These are phyloP conservation scores for Piaya cayana DNA, from an alignment of 2,113 vertebrate species.

Conservation along the genomic window DNA sequence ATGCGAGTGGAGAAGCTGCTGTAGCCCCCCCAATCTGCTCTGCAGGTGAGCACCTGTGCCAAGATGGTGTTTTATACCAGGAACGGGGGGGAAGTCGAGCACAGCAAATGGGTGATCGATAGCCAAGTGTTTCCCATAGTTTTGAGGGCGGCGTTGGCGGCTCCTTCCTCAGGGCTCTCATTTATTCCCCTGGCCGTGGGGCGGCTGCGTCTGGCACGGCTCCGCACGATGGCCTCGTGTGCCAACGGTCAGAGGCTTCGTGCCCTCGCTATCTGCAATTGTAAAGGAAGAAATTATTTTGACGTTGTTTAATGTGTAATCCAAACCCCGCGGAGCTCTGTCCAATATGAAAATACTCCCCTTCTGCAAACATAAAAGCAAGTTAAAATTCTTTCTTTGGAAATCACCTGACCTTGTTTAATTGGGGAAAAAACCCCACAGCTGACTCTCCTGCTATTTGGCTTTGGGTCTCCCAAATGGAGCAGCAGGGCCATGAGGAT, in stretches of 20 bases:
- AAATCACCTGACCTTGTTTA: neutral
- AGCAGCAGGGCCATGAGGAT: no score
- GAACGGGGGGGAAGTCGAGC: neutral
- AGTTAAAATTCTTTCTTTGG: neutral
- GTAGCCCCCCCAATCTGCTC: neutral
- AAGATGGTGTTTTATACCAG: fast-evolving
- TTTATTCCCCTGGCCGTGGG: neutral
- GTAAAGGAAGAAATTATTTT: neutral
- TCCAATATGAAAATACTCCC: neutral
- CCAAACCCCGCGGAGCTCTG: neutral
- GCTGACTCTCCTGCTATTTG: neutral
- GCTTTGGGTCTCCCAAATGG: neutral
- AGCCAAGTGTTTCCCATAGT: neutral
- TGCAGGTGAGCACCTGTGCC: neutral
- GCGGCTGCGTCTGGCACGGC: neutral
- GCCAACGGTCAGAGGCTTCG: neutral
- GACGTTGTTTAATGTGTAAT: neutral
- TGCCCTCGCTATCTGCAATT: neutral
- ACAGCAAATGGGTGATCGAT: neutral
- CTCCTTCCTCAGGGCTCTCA: neutral
- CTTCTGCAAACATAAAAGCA: neutral
- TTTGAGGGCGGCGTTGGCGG: neutral
- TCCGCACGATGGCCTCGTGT: neutral
- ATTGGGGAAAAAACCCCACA: neutral
- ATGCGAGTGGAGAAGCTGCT: neutral